phyloP scores from a whole-genome alignment of 2,888 invertebrate species.

The Crocallis elinguaria region DNA sequence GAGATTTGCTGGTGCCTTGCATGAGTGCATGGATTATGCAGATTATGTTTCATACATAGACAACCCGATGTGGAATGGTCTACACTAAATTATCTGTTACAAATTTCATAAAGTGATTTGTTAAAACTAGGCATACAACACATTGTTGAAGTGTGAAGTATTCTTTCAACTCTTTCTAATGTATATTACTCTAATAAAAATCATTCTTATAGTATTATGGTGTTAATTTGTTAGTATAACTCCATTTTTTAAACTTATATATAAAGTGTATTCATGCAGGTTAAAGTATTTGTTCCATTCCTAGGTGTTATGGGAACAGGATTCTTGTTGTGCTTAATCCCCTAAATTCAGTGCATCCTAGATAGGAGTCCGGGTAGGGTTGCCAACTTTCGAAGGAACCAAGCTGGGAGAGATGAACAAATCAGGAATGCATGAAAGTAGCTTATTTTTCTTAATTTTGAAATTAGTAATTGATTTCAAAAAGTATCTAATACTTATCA shows the following conservation, averaged over 20 bases:
- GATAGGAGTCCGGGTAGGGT: no score
- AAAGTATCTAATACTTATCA: no score
- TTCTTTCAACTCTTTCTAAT: background rate
- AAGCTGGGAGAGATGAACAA: no score
- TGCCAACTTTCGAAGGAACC: no score
- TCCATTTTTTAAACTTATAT: background rate
- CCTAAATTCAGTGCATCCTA: no score
- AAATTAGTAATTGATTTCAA: no score
- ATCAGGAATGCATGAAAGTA: no score
- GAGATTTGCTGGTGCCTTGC: constrained; percentile 53
- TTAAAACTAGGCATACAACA: background rate
- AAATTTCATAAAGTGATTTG: background rate
- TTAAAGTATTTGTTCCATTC: no score
- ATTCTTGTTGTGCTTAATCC: no score
- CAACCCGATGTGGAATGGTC: constrained; percentile 68
- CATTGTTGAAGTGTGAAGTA: background rate
- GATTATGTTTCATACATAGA: constrained; percentile 69
- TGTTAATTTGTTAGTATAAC: background rate
- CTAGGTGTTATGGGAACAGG: no score
- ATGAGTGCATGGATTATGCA: constrained; percentile 67
- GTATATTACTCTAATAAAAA: background rate
- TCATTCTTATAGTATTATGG: background rate
- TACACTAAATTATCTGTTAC: constrained; percentile 35
- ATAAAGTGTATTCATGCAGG: no score
- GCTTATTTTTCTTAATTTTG: no score